Base-by-base conservation (phyloP, 35 echinoderm and acorn worm genomes). In the Ophioderma brevispina region DNA sequence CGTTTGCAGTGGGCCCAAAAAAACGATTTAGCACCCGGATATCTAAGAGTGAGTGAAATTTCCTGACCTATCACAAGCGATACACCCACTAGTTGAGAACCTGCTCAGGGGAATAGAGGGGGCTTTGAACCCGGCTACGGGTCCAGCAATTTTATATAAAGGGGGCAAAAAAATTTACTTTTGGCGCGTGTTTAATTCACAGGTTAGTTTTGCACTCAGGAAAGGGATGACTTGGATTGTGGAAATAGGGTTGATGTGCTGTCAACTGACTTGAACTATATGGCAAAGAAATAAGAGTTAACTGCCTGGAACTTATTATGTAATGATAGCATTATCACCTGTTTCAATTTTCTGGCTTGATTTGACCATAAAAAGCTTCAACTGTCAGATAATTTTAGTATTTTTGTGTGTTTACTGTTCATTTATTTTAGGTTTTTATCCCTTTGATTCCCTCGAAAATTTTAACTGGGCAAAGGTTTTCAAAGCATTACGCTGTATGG, bases 31-130 rank as follows among this genome's bases (percentile, higher is more conserved):
- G 59, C 59, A n/a, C 59, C 59, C 59, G 59, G 59, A 70, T 70
- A 70, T 70, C 28, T 30, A 30, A 6, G 59, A 70, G 59, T 70
- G 59, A 70, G 59, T 70, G 59, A 70, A 70, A 70, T 70, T 70
- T 70, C 59, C 59, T 70, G 59, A 70, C 59, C 59, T 70, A 70
- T 70, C 59, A 70, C 59, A 70, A 70, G 59, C 59, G 2, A 70
- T 70, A 70, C 59, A 70, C 59, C 59, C 59, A 70, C 59, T 70
- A 70, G 15, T 70, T 30, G 28, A 70, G 59, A 70, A 25, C 28
- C 10, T 52, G 46, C 8, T 15, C 15, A 70, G 59, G 59, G 59
- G 23, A 30, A 70, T 25, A 30, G n/a, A 25, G 17, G 59, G 59
- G 59, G 59, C 59, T 70, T 25, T 70, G 59, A 70, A 8, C 59